A percentile compares a stretch with the other conserved stretches of the same genome.
phyloP scores from a whole-genome alignment of 2,797 vertebrate genomes.

The Chaetodon trifasciatus region DNA sequence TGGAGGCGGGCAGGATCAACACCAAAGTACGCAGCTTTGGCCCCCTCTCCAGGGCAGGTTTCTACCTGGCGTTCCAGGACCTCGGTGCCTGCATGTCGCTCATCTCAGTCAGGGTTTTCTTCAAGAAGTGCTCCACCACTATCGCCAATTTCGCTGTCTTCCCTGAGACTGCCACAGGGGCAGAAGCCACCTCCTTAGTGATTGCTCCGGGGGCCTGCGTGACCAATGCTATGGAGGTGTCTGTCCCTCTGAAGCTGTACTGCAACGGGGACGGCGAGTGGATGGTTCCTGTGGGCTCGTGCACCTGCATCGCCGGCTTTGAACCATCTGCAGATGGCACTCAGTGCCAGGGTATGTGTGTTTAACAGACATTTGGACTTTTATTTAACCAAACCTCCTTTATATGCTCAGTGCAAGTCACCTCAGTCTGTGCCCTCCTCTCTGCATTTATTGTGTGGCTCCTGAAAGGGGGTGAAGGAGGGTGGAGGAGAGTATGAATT shows the following conservation, averaged over 20 bases:
- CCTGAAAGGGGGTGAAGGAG: conserved; percentile 79
- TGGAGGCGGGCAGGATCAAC: conserved; percentile 94
- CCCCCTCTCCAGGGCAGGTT: conserved; percentile 94
- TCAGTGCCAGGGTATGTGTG: conserved; percentile 92
- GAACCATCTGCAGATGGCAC: conserved; percentile 92
- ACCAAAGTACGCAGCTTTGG: conserved; percentile 99
- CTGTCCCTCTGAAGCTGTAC: conserved; percentile 96
- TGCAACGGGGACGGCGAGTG: conserved; percentile 98
- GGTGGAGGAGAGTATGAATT: conserved; percentile 84
- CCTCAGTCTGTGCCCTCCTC: conserved; percentile 75
- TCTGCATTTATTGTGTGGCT: conserved; percentile 82
- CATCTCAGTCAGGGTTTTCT: conserved; percentile 96
- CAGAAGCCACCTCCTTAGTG: conserved; percentile 95
- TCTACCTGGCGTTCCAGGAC: conserved; percentile 98
- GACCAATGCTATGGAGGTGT: conserved; percentile 94
- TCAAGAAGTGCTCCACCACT: conserved; percentile 96
- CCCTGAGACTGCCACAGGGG: conserved; percentile 96
- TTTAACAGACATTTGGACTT: conserved; percentile 68
- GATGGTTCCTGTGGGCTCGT: conserved; percentile 98
- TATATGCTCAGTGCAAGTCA: conserved; percentile 78
- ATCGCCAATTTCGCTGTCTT: conserved; percentile 96
- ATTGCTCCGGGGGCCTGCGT: conserved; percentile 95
- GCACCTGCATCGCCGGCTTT: conserved; percentile 93
- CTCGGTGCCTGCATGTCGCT: conserved; percentile 98
- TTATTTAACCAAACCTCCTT: conserved; percentile 79